Evolutionary conservation across 2,888 invertebrate genomes (phyloP), one percentile per base, ranked within the genome.

Genomic region (Petrophora chlorosata): DNA sequence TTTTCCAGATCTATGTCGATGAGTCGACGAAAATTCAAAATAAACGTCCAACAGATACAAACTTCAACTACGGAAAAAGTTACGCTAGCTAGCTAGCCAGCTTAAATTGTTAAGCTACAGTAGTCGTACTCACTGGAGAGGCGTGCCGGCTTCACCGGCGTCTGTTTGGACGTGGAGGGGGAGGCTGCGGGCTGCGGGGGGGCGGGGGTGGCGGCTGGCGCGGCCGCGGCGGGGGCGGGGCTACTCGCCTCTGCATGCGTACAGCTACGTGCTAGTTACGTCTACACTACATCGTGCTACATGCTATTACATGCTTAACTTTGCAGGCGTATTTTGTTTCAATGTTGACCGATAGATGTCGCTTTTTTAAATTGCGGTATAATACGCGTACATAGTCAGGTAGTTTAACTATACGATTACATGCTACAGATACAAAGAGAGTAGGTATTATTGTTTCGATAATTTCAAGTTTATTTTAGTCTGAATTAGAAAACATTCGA

Each of bases 261-360:
- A 82, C 74, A 80, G 22, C 88, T 88, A 88, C 86, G 87, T 87
- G 88, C 88, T 76, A 79, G 76, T 82, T 82, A 81, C 80, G 72
- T 56, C 56, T 73, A 72, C 77, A 43, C 80, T 72, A 73, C 38
- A 57, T 58, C 64, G 59, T 55, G 64, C 61, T 61, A 65, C 56
- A 54, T 39, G 34, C 29, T 26, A 17, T 45, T 14, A n/a, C 15
- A 55, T n/a, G n/a, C n/a, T n/a, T n/a, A n/a, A n/a, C 55, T 48
- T 44, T 59, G 54, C 33, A 59, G 38, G 66, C 60, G 63, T 63
- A 59, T 61, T 46, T 38, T 39, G 7, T 19, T 5, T 10, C 4
- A 12, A 10, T n/a, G n/a, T n/a, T n/a, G n/a, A n/a, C n/a, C n/a
- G n/a, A n/a, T 26, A 26, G 25, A 19, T 5, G 4, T 19, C 19